Conservation (phyloP, 2,888 invertebrate genomes). For the Rhagium mordax region DNA sequence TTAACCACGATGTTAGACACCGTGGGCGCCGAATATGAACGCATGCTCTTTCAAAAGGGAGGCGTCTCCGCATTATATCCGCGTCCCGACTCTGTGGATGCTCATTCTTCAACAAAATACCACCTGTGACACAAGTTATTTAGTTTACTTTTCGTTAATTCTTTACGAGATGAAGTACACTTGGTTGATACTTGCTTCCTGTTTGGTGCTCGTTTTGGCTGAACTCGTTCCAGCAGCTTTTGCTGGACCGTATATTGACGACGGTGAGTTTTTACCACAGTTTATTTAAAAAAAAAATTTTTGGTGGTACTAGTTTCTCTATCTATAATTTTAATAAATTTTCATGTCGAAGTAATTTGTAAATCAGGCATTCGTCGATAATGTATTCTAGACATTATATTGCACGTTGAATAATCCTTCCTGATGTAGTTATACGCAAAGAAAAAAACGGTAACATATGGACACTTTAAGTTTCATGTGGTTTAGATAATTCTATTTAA, state of each 20-base stretch:
- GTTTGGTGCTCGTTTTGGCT: slow-evolving; percentile 63
- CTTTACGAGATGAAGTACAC: slow-evolving; percentile 65
- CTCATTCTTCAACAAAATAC: slow-evolving; percentile 60
- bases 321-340: no score
- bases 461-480: background rate
- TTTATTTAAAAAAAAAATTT: background rate
- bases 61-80: slow-evolving; percentile 63
- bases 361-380: no score
- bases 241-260: slow-evolving; percentile 66
- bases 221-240: slow-evolving; percentile 59
- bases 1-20: slow-evolving; percentile 29
- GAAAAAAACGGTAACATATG: background rate
- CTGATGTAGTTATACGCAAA: background rate
- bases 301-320: no score
- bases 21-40: slow-evolving; percentile 58
- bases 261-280: slow-evolving; percentile 61
- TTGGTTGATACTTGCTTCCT: slow-evolving; percentile 65
- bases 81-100: slow-evolving; percentile 61
- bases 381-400: no score
- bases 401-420: background rate
- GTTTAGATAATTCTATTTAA: no score
- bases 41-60: slow-evolving; percentile 57
- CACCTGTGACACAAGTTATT: slow-evolving; percentile 54
- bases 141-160: slow-evolving; percentile 38
- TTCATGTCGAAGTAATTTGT: no score